Percentiles rank a stretch among this genome's conserved stretches.
Evolutionary conservation across 2,888 invertebrate genomes (phyloP).

Genomic region (Eledona agricola): DNA sequence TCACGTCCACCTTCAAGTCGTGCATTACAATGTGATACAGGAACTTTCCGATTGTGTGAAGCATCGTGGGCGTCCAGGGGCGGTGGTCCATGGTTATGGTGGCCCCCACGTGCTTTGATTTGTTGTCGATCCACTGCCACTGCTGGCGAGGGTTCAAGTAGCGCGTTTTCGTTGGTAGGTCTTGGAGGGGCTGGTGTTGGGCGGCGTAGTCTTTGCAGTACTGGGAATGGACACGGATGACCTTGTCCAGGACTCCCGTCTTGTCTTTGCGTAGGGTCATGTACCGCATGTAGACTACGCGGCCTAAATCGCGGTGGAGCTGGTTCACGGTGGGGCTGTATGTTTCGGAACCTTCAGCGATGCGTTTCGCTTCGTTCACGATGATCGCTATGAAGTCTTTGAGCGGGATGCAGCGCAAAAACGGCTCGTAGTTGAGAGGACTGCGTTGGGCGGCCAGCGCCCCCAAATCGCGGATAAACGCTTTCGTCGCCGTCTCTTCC

Average conservation of each 20-base stretch:
- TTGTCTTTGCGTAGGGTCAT: constrained; percentile 73
- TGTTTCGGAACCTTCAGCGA: constrained; percentile 81
- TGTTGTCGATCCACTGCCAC: constrained; percentile 75
- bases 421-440: constrained; percentile 55
- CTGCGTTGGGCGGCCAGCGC: constrained; percentile 68
- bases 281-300: constrained; percentile 73
- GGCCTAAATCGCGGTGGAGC: constrained; percentile 74
- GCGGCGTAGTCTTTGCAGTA: constrained; percentile 55
- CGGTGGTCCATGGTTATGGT: constrained; percentile 61
- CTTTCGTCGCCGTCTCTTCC: constrained; percentile 69
- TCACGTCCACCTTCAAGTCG: constrained; percentile 84
- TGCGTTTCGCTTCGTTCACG: constrained; percentile 72
- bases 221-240: constrained; percentile 50
- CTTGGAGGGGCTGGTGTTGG: constrained; percentile 45
- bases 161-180: constrained; percentile 48
- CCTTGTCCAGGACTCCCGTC: constrained; percentile 73
- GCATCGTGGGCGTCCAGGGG: constrained; percentile 73
- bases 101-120: constrained; percentile 52
- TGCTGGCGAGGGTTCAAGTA: constrained; percentile 70
- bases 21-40: constrained; percentile 86
- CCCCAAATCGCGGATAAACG: constrained; percentile 75
- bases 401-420: constrained; percentile 55
- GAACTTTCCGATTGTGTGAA: constrained; percentile 79
- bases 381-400: constrained; percentile 69
- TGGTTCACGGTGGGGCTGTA: constrained; percentile 76